Evolutionary conservation across 2,888 invertebrate species (phyloP).

Genomic region (Platypus cylindrus): DNA sequence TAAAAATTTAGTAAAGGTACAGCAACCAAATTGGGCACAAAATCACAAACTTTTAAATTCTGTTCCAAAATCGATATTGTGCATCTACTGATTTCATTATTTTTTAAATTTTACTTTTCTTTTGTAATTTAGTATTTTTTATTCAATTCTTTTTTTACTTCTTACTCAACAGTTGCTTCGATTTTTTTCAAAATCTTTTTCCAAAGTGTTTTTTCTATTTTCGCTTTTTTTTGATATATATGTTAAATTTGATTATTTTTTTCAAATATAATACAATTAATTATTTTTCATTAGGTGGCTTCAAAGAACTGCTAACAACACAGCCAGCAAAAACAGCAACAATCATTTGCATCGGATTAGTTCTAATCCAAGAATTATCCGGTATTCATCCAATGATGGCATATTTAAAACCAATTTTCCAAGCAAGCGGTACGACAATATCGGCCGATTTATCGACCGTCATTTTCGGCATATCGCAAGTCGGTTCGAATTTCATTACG

Average conservation of each 20-base stretch:
- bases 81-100: no score
- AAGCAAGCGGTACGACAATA: constrained; percentile 46
- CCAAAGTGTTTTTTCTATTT: no score
- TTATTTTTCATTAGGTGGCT: constrained; percentile 11
- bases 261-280: constrained; percentile 1
- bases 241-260: no score
- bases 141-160: no score
- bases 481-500: constrained; percentile 51
- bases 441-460: constrained; percentile 54
- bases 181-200: no score
- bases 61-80: no score
- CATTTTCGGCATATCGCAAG: constrained; percentile 65
- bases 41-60: no score
- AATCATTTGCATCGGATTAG: constrained; percentile 56
- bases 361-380: constrained; percentile 71
- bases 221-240: no score
- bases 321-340: constrained; percentile 39
- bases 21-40: no score
- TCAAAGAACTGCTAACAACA: constrained; percentile 10
- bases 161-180: no score
- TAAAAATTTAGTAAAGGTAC: constrained; percentile 5
- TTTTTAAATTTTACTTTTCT: constrained; percentile 1
- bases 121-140: constrained; percentile 1
- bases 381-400: constrained; percentile 71
- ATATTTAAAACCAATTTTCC: constrained; percentile 58